Percentiles rank a stretch among this genome's conserved stretches.
These are phyloP conservation scores for Thymelicus acteon DNA, from an alignment of 2,888 invertebrate genomes.

Conservation along the genomic window DNA sequence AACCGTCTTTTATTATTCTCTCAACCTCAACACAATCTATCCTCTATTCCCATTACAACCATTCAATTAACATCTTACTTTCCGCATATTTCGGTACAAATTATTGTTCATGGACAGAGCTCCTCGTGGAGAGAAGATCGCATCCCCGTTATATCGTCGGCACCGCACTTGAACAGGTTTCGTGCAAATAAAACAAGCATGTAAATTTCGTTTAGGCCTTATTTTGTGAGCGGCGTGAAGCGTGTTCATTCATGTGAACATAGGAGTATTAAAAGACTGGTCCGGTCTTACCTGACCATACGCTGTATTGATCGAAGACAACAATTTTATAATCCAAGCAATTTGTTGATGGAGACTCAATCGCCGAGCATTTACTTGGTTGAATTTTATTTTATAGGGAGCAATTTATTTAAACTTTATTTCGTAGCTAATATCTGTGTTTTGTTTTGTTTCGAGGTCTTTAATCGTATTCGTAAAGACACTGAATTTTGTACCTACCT, in stretches of 20 bases:
- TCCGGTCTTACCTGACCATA: slow-evolving; percentile 43
- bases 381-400: slow-evolving; percentile 14
- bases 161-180: slow-evolving; percentile 49
- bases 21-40: too few relatives aligned
- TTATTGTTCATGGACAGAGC: not conserved
- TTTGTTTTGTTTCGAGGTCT: not conserved
- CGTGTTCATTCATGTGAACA: slow-evolving; percentile 61
- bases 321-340: slow-evolving; percentile 39
- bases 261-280: slow-evolving; percentile 46
- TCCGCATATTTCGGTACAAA: not conserved
- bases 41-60: too few relatives aligned
- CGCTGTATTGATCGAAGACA: slow-evolving; percentile 38
- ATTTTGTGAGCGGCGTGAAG: slow-evolving; percentile 49
- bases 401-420: slow-evolving; percentile 1
- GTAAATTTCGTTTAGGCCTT: slow-evolving; percentile 56
- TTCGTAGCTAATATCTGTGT: not conserved
- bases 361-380: slow-evolving; percentile 16
- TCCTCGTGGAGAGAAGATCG: not conserved
- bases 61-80: not conserved
- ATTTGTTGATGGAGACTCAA: slow-evolving; percentile 34
- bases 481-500: too few relatives aligned
- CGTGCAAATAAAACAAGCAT: slow-evolving; percentile 62
- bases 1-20: too few relatives aligned
- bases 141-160: slow-evolving; percentile 13
- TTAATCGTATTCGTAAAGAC: too few relatives aligned